Evolutionary conservation across 2,888 invertebrate genomes (phyloP).

Genomic region (Rhorus exstirpatorius): DNA sequence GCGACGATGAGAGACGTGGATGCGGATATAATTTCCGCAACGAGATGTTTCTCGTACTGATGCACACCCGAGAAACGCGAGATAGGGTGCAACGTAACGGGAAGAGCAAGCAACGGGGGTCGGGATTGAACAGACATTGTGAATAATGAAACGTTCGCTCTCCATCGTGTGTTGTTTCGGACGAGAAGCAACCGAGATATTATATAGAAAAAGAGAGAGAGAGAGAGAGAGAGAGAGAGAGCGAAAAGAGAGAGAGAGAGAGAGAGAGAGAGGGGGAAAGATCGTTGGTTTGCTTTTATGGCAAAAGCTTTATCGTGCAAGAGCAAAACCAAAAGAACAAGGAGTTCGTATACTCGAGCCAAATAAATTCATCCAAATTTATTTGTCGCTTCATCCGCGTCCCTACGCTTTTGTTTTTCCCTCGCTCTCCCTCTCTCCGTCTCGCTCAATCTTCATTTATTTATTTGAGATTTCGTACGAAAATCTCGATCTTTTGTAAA

Average conservation of each 20-base stretch:
- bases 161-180: constrained; percentile 34
- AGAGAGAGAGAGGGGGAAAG: not conserved
- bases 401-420: not conserved
- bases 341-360: constrained; percentile 41
- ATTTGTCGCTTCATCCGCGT: constrained; percentile 53
- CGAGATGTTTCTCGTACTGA: constrained; percentile 41
- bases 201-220: constrained; percentile 4
- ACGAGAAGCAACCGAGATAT: constrained; percentile 30
- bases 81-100: constrained; percentile 40
- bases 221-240: not conserved
- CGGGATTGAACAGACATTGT: constrained; percentile 51
- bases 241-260: not conserved
- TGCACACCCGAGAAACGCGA: constrained; percentile 42
- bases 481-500: too few relatives aligned
- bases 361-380: constrained; percentile 65
- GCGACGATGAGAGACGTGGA: constrained; percentile 15
- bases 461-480: not conserved
- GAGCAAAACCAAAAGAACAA: constrained; percentile 30
- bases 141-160: constrained; percentile 62
- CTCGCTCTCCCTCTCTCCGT: not conserved
- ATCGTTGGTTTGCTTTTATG: constrained; percentile 33
- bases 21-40: constrained; percentile 62
- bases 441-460: not conserved
- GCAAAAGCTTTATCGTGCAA: constrained; percentile 33
- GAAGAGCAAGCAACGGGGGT: constrained; percentile 38